These are phyloP conservation scores for Haliclystus octoradiatus DNA, from an alignment of 30 jellyfish, hydroid and myxozoan genomes.

Conservation along the genomic window DNA sequence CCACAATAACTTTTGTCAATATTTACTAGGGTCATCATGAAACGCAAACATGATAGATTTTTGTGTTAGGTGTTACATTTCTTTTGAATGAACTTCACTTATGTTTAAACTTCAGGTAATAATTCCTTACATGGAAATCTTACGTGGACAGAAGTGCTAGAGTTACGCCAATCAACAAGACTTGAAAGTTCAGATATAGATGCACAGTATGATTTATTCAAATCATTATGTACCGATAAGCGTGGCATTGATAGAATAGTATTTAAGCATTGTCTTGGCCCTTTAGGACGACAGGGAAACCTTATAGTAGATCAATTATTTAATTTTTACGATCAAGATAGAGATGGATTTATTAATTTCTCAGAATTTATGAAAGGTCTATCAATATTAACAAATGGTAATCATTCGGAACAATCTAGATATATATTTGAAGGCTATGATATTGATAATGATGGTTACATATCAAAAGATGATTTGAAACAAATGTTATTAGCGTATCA, in stretches of 20 bases:
- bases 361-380: slow-evolving; percentile 72
- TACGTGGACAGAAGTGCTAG: slow-evolving; percentile 65
- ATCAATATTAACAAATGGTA: slow-evolving; percentile 68
- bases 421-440: slow-evolving; percentile 70
- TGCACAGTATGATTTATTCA: slow-evolving; percentile 62
- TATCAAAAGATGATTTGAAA: slow-evolving; percentile 59
- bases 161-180: slow-evolving; percentile 45
- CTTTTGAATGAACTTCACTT: too few relatives aligned
- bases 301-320: slow-evolving; percentile 75
- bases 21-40: too few relatives aligned
- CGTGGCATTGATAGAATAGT: slow-evolving; percentile 67
- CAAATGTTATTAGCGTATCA: slow-evolving; percentile 79
- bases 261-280: slow-evolving; percentile 79
- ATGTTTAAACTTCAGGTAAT: slow-evolving; percentile 39
- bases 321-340: slow-evolving; percentile 56
- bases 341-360: slow-evolving; percentile 73
- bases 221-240: slow-evolving; percentile 56
- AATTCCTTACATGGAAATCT: slow-evolving; percentile 13
- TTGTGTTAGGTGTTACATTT: too few relatives aligned
- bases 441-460: slow-evolving; percentile 68
- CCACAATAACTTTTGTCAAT: too few relatives aligned
- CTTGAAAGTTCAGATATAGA: slow-evolving; percentile 85
- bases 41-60: too few relatives aligned
- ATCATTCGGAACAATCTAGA: slow-evolving; percentile 67
- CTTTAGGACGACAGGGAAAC: slow-evolving; percentile 65